Percentiles rank a stretch among this genome's conserved stretches.
phyloP scores from a whole-genome alignment of 2,113 vertebrate genomes.

The western clawed frog (Xenopus tropicalis) region DNA sequence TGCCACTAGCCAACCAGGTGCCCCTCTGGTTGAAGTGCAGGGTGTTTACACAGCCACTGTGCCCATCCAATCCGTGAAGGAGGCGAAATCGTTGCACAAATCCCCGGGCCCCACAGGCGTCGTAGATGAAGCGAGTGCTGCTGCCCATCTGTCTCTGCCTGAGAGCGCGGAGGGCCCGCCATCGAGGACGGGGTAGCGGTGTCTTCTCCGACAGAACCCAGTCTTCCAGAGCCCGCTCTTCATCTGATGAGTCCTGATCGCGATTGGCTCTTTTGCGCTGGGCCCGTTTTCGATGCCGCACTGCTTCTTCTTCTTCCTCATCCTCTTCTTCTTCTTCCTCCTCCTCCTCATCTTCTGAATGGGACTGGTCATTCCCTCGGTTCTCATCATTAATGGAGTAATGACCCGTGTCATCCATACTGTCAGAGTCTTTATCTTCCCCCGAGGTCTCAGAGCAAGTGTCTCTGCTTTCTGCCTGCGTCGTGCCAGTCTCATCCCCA shows the following conservation, averaged over 20 bases:
- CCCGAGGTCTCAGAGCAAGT: constrained; percentile 66
- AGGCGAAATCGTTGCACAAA: constrained; percentile 89
- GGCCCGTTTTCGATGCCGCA: constrained; percentile 50
- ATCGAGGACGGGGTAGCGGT: constrained; percentile 72
- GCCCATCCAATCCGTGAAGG: constrained; percentile 85
- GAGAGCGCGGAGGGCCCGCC: constrained; percentile 78
- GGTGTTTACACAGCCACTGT: constrained; percentile 93
- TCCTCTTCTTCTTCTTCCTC: constrained; percentile 64
- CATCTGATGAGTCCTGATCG: constrained; percentile 70
- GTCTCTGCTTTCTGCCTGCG: constrained; percentile 57
- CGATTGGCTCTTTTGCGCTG: constrained; percentile 62
- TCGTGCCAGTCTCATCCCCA: constrained; percentile 61
- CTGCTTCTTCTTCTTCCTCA: constrained; percentile 60
- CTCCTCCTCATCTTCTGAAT: constrained; percentile 67
- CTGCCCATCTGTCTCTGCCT: constrained; percentile 79
- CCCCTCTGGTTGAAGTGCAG: constrained; percentile 94
- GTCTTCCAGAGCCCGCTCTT: constrained; percentile 82
- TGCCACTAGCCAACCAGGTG: constrained; percentile 89
- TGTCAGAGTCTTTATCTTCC: constrained; percentile 88
- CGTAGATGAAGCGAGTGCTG: constrained; percentile 74
- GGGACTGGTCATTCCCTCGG: constrained; percentile 66
- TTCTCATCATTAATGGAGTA: constrained; percentile 85
- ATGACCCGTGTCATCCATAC: constrained; percentile 88
- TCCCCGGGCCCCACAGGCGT: constrained; percentile 82
- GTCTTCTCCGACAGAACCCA: constrained; percentile 84